Percentiles rank a stretch among this genome's conserved stretches.
Conservation (phyloP, 2,797 vertebrate genomes). For the Morus bassanus region DNA sequence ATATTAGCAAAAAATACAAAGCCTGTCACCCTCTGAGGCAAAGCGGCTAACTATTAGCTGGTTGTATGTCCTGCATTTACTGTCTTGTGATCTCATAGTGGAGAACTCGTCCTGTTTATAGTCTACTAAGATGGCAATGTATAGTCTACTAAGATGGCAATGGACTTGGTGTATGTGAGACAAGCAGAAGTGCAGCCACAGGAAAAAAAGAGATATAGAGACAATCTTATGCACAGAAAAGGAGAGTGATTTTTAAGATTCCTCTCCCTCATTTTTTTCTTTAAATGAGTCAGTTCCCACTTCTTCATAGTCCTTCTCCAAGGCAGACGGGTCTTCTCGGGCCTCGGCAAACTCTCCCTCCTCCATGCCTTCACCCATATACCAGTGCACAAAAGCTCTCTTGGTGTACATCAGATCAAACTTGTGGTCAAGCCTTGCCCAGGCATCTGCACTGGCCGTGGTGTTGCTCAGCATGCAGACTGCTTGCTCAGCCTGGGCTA, state of each 20-base stretch:
- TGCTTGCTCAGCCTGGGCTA: constrained; percentile 90
- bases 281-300: constrained; percentile 84
- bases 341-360: constrained; percentile 95
- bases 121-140: neutral
- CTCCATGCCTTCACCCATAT: constrained; percentile 96
- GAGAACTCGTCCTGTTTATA: neutral
- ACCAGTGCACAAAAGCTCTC: constrained; percentile 96
- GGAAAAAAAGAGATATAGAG: constrained; percentile 2
- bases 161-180: neutral
- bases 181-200: neutral
- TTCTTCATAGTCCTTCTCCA: constrained; percentile 98
- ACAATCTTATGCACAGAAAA: neutral
- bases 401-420: constrained; percentile 97
- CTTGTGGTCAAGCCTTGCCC: constrained; percentile 93
- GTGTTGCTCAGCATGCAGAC: constrained; percentile 97
- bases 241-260: constrained; percentile 58
- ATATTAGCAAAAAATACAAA: neutral
- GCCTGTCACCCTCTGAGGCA: neutral
- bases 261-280: constrained; percentile 76
- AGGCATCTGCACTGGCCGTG: constrained; percentile 91
- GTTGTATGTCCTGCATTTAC: neutral
- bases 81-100: neutral
- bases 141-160: neutral
- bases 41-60: neutral
- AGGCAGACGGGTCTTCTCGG: constrained; percentile 90